Percentiles rank a stretch among this genome's conserved stretches.
These are phyloP conservation scores for Catocala nupta DNA, from an alignment of 2,888 invertebrate genomes.

Conservation along the genomic window DNA sequence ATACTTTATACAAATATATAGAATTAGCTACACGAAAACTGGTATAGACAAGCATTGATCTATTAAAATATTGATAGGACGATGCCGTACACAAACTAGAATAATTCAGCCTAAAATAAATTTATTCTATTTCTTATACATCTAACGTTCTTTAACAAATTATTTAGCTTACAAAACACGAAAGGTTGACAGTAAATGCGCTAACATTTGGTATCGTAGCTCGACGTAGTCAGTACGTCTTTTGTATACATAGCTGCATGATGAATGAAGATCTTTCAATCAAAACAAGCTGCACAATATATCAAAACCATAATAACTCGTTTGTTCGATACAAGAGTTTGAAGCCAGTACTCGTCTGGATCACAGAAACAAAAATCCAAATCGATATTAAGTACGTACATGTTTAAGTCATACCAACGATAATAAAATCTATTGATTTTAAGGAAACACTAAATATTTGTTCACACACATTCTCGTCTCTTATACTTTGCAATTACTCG, in stretches of 20 bases:
- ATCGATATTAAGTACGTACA: constrained; percentile 36
- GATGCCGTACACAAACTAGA: constrained; percentile 36
- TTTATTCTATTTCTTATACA: constrained; percentile 48
- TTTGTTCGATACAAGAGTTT: neutral
- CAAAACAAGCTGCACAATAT: constrained; percentile 6
- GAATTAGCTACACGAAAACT: constrained; percentile 48
- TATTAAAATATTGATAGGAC: constrained; percentile 41
- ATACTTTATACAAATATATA: constrained; percentile 48
- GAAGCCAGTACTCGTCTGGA: constrained; percentile 4
- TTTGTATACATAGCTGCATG: constrained; percentile 20
- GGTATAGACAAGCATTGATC: constrained; percentile 16
- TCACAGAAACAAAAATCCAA: constrained; percentile 23
- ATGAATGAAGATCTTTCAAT: constrained; percentile 12
- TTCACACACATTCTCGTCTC: constrained; percentile 55
- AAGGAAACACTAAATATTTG: constrained; percentile 37
- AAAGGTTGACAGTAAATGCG: constrained; percentile 65
- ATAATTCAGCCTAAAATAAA: constrained; percentile 48
- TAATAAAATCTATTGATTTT: constrained; percentile 30
- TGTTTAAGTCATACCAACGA: constrained; percentile 25
- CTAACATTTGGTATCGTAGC: constrained; percentile 68
- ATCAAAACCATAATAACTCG: neutral
- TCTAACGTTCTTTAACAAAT: constrained; percentile 51
- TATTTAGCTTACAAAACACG: constrained; percentile 46
- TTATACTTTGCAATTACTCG: constrained; percentile 67
- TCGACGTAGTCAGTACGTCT: constrained; percentile 31